A percentile compares a stretch with the other conserved stretches of the same genome.
Conservation (phyloP, 2,113 vertebrate genomes). For the Caranx melampygus region DNA sequence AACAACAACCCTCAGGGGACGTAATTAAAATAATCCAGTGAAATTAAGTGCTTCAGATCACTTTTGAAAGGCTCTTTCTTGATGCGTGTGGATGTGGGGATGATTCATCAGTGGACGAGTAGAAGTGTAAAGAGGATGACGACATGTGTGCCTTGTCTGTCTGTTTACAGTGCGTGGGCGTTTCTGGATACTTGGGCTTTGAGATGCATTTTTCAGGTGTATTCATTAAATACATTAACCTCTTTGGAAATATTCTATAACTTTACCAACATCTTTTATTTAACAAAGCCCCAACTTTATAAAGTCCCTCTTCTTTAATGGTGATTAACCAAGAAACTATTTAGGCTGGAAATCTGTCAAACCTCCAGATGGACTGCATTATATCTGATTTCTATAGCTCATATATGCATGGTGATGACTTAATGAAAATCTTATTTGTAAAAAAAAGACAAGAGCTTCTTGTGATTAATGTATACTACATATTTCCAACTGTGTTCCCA, state of each 20-base stretch:
- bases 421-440: not conserved
- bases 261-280: not conserved
- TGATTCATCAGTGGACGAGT: constrained; percentile 29
- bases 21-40: constrained; percentile 70
- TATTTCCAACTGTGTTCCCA: constrained; percentile 10
- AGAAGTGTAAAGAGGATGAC: constrained; percentile 24
- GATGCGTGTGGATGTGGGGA: constrained; percentile 30
- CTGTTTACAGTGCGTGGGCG: constrained; percentile 28
- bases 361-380: not conserved
- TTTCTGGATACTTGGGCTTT: constrained; percentile 6
- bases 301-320: no score
- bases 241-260: not conserved
- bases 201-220: constrained; percentile 9
- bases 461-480: not conserved
- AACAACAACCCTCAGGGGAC: constrained; percentile 58
- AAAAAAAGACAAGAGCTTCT: not conserved
- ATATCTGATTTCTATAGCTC: no score
- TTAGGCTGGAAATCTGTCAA: constrained; percentile 1
- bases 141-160: not conserved
- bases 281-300: not conserved
- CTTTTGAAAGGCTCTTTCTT: constrained; percentile 31
- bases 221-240: constrained; percentile 2
- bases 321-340: no score
- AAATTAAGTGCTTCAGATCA: constrained; percentile 62
- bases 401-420: not conserved